Evolutionary conservation across 2,113 vertebrate genomes (phyloP), one percentile per base, ranked within the genome.

Genomic region (Sturnus vulgaris): DNA sequence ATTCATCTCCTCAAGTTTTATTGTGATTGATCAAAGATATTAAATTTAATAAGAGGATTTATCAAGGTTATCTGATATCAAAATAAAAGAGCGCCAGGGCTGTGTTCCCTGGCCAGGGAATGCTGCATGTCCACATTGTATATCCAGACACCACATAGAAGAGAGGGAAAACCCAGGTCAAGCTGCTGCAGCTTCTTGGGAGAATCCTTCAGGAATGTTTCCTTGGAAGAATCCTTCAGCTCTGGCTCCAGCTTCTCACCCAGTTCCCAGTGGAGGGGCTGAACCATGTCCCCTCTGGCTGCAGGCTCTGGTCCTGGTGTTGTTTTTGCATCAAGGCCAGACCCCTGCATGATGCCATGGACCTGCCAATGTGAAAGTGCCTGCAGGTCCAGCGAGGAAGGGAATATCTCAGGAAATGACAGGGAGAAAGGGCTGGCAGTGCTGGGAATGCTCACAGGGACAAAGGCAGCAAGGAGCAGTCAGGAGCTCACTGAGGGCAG

Each of bases 21-120:
- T 73, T 39, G 75, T 72, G 95, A 96, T 97, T 92, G 93, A 97
- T 96, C 96, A 93, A 90, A 95, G 93, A 95, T 82, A 85, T 91
- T 81, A 91, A 93, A 91, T 91, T 88, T 95, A 94, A 96, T 95
- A 96, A 93, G 82, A 92, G 81, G 83, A 91, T 96, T 81, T 96
- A 94, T 90, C 91, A 86, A 95, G 80, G 91, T 95, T 93, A 93
- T 89, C 88, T 69, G 91, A 47, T 91, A 82, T 78, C 78, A 76
- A 64, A 71, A 78, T 49, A 63, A 87, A 93, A 82, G 73, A 39
- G 27, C 4, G 2, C 3, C 21, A 27, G 19, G 64, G 30, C 76
- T 82, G 27, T 72, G 56, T 17, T 49, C 56, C 6, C 42, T 8
- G 19, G 66, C 65, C 2, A 0, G 42, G 64, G 55, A 23, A 55